phyloP scores from a whole-genome alignment of 2,888 invertebrate genomes.

The Mythimna impura region DNA sequence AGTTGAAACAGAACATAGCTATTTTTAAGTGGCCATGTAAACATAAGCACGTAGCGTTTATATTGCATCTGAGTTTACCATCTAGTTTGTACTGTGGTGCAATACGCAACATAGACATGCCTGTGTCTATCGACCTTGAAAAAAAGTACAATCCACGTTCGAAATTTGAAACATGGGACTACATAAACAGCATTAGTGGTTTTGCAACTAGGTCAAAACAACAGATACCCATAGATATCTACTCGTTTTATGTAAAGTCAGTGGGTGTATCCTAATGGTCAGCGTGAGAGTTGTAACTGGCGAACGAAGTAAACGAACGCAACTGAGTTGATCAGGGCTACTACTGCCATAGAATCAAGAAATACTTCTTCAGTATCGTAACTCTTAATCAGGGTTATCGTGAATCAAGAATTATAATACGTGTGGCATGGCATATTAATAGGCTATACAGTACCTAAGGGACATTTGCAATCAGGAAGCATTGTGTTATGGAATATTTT shows the following conservation, averaged over 20 bases:
- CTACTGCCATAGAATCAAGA: constrained; percentile 23
- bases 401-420: constrained; percentile 16
- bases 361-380: background rate
- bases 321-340: constrained; percentile 51
- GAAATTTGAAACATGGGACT: constrained; percentile 61
- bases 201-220: constrained; percentile 83
- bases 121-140: constrained; percentile 44
- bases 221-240: constrained; percentile 77
- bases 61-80: constrained; percentile 28
- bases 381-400: constrained; percentile 20
- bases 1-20: constrained; percentile 8
- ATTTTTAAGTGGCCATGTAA: constrained; percentile 24
- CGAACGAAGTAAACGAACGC: constrained; percentile 49
- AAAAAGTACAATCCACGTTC: constrained; percentile 47
- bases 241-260: constrained; percentile 81
- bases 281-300: constrained; percentile 78
- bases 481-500: constrained; percentile 21
- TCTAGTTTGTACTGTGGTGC: constrained; percentile 49
- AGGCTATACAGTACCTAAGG: constrained; percentile 7
- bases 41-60: constrained; percentile 27
- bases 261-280: constrained; percentile 88
- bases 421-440: constrained; percentile 41
- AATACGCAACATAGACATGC: constrained; percentile 28
- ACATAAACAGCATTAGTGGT: constrained; percentile 66
- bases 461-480: constrained; percentile 43